Conservation (phyloP, 2,113 vertebrate genomes). For the Istiophorus platypterus region DNA sequence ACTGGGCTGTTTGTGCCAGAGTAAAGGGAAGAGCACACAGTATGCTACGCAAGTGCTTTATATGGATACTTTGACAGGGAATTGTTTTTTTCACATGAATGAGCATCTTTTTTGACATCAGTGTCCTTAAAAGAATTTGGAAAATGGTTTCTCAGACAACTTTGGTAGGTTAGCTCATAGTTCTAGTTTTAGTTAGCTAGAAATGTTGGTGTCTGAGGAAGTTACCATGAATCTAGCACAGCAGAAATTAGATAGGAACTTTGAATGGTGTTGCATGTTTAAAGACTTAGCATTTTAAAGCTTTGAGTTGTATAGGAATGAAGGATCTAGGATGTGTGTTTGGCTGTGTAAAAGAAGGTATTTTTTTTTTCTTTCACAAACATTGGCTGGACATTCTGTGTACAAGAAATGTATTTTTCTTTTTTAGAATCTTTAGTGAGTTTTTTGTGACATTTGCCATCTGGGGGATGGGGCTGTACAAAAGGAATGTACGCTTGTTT, state of each 20-base stretch:
- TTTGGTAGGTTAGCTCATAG: slow-evolving; percentile 70
- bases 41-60: slow-evolving; percentile 82
- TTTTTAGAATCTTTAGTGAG: slow-evolving; percentile 43
- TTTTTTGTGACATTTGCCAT: slow-evolving; percentile 73
- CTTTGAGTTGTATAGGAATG: slow-evolving; percentile 80
- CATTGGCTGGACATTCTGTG: slow-evolving; percentile 75
- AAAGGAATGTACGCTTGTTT: slow-evolving; percentile 74
- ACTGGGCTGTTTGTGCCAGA: slow-evolving; percentile 61
- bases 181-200: slow-evolving; percentile 75
- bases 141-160: slow-evolving; percentile 57
- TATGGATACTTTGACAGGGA: slow-evolving; percentile 80
- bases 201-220: slow-evolving; percentile 64
- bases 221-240: slow-evolving; percentile 73
- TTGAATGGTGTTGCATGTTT: slow-evolving; percentile 81
- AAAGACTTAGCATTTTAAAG: slow-evolving; percentile 73
- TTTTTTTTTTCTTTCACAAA: slow-evolving; percentile 66
- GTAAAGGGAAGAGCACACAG: slow-evolving; percentile 80
- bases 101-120: slow-evolving; percentile 69
- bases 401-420: slow-evolving; percentile 68
- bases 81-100: slow-evolving; percentile 75
- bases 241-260: slow-evolving; percentile 76
- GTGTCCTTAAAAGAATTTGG: slow-evolving; percentile 78
- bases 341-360: slow-evolving; percentile 68
- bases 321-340: slow-evolving; percentile 75
- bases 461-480: slow-evolving; percentile 69